Percentiles rank a stretch among this genome's conserved stretches.
phyloP scores from a whole-genome alignment of 2,888 invertebrate genomes.

The Eupsilia transversa region DNA sequence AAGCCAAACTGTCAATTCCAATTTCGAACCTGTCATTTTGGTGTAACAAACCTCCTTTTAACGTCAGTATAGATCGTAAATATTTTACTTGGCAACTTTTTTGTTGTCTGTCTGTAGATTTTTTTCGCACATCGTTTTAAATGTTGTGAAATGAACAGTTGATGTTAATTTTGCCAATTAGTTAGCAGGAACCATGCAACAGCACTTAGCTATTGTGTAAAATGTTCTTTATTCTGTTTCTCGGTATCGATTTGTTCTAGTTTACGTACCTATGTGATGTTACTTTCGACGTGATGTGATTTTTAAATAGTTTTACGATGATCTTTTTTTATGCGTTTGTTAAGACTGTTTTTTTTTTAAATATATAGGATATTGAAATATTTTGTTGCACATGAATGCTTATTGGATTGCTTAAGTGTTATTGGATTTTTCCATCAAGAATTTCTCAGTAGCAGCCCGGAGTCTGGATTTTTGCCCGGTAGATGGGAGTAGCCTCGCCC shows the following conservation, averaged over 20 bases:
- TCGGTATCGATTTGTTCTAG: slow-evolving; percentile 36
- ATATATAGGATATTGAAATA: background rate
- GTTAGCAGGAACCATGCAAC: slow-evolving; percentile 59
- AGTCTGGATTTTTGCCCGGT: too few species aligned
- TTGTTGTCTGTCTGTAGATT: slow-evolving; percentile 1
- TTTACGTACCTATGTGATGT: slow-evolving; percentile 19
- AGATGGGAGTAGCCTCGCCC: too few species aligned
- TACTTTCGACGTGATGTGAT: slow-evolving; percentile 30
- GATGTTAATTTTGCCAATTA: slow-evolving; percentile 61
- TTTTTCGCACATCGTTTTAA: slow-evolving; percentile 23
- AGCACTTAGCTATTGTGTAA: slow-evolving; percentile 47
- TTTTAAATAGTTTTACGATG: slow-evolving; percentile 27
- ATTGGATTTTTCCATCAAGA: too few species aligned
- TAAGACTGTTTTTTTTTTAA: background rate
- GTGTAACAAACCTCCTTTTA: slow-evolving; percentile 10
- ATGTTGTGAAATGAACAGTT: slow-evolving; percentile 44
- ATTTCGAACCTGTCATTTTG: slow-evolving; percentile 33
- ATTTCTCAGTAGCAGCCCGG: too few species aligned
- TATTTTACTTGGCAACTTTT: slow-evolving; percentile 38
- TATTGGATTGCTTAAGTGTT: too few species aligned
- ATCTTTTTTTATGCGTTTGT: background rate
- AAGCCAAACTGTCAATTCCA: slow-evolving; percentile 17
- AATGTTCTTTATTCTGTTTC: slow-evolving; percentile 27
- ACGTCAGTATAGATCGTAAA: slow-evolving; percentile 38
- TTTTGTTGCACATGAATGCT: background rate